Conservation (phyloP, 1,140 invertebrate genomes). For the Nylanderia fulva region DNA sequence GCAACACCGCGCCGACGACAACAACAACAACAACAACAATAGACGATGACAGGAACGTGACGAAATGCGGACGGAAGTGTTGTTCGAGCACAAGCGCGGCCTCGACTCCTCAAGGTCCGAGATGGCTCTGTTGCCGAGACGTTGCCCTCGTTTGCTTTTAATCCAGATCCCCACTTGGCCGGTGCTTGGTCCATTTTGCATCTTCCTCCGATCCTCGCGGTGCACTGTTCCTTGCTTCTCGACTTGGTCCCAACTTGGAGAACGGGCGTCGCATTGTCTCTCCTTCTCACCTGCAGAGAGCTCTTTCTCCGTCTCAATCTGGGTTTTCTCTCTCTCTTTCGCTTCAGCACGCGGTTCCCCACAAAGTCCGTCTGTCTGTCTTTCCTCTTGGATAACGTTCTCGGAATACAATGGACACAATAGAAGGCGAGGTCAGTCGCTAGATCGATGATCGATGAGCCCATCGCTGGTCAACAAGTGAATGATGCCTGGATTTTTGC, state of each 20-base stretch:
- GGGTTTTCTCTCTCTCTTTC: constrained; percentile 58
- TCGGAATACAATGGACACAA: constrained; percentile 29
- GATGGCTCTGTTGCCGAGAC: constrained; percentile 84
- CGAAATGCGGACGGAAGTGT: constrained; percentile 31
- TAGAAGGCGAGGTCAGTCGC: constrained; percentile 48
- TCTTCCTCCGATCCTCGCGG: constrained; percentile 67
- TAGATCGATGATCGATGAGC: constrained; percentile 49
- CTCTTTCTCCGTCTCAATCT: constrained; percentile 68
- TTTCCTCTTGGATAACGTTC: background rate
- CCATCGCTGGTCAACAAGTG: constrained; percentile 21
- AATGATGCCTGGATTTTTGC: constrained; percentile 26
- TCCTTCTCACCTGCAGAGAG: constrained; percentile 51
- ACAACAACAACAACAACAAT: background rate
- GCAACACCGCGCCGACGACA: background rate
- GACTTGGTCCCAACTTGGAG: constrained; percentile 66
- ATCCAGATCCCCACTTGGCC: constrained; percentile 85
- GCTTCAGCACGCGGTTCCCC: background rate
- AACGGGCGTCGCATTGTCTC: constrained; percentile 68
- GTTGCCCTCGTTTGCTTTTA: constrained; percentile 86
- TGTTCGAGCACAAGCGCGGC: constrained; percentile 70
- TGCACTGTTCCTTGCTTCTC: constrained; percentile 22
- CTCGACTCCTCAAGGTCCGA: constrained; percentile 84
- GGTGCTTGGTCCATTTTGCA: constrained; percentile 79
- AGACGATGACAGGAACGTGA: constrained; percentile 6
- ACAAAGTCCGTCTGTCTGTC: no score